Evolutionary conservation across 2,888 invertebrate genomes (phyloP), one percentile per base, ranked within the genome.

Genomic region (Sussaba pulchella): DNA sequence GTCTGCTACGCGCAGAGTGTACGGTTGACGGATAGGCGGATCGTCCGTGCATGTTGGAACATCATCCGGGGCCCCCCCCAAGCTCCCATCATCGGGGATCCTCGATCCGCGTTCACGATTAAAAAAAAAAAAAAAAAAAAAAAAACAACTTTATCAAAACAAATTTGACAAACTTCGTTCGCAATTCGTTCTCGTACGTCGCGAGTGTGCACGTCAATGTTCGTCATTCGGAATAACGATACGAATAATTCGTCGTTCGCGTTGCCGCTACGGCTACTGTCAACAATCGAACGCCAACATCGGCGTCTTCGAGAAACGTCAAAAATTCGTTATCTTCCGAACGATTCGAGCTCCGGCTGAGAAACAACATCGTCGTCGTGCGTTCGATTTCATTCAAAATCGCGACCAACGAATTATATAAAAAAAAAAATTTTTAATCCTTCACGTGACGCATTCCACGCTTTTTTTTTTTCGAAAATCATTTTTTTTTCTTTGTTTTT

Each of bases 1-100:
- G 82, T 82, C 82, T 82, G 82, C 82, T 82, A 78, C 70, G 72
- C 71, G 54, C 73, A 76, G 71, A 79, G 75, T 76, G 69, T 71
- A 71, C 80, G 78, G n/a, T n/a, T n/a, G n/a, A 59, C 54, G 66
- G 80, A 63, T 82, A 80, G 80, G 80, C 70, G 64, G 73, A 77
- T n/a, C n/a, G n/a, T n/a, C n/a, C n/a, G 80, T 78, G 63, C 71
- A 54, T n/a, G 82, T 79, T 79, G 79, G 70, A 74, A 78, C 61
- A 72, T 78, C 74, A 74, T 81, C 64, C 77, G 69, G 79, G 57
- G 75, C 10, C 77, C 43, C 36, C n/a, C n/a, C n/a, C n/a, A n/a
- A n/a, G n/a, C n/a, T n/a, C n/a, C n/a, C n/a, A n/a, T n/a, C n/a
- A n/a, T n/a, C n/a, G n/a, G n/a, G n/a, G n/a, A n/a, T n/a, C n/a